Evolutionary conservation across 2,797 vertebrate species (phyloP).

Genomic region (Scleropages formosus): DNA sequence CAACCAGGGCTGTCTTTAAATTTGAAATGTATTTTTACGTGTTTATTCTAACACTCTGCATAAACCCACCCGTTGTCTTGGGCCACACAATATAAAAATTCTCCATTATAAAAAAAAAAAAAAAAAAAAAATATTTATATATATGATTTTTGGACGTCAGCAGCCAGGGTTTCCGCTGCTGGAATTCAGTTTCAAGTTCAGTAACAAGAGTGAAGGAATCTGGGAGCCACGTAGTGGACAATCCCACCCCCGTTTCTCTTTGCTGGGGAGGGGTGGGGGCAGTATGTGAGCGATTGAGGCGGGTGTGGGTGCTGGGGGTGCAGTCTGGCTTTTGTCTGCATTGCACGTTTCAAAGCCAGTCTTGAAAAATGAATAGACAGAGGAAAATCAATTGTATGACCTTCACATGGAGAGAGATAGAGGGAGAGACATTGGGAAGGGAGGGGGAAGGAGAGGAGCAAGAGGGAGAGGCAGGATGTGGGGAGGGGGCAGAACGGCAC

Average conservation of each 20-base stretch:
- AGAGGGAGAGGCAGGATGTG: constrained; percentile 47
- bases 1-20: constrained; percentile 22
- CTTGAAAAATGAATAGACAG: constrained; percentile 84
- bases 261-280: not conserved
- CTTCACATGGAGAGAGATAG: constrained; percentile 72
- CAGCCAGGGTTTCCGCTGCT: constrained; percentile 54
- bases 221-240: constrained; percentile 31
- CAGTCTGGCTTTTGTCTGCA: constrained; percentile 78
- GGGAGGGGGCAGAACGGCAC: constrained; percentile 51
- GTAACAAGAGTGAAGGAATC: constrained; percentile 28
- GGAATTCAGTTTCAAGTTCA: constrained; percentile 62
- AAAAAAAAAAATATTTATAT: not conserved
- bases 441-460: constrained; percentile 24
- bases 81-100: no score
- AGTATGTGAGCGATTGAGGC: constrained; percentile 1
- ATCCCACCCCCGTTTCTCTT: constrained; percentile 8
- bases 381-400: constrained; percentile 85
- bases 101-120: no score
- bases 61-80: no score
- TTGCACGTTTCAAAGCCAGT: constrained; percentile 82
- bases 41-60: no score
- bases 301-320: constrained; percentile 33
- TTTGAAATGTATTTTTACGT: constrained; percentile 60
- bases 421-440: constrained; percentile 35
- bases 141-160: not conserved